Evolutionary conservation across 2,888 invertebrate species (phyloP), one percentile per base, ranked within the genome.

Genomic region (Hipparchia sbordonii): DNA sequence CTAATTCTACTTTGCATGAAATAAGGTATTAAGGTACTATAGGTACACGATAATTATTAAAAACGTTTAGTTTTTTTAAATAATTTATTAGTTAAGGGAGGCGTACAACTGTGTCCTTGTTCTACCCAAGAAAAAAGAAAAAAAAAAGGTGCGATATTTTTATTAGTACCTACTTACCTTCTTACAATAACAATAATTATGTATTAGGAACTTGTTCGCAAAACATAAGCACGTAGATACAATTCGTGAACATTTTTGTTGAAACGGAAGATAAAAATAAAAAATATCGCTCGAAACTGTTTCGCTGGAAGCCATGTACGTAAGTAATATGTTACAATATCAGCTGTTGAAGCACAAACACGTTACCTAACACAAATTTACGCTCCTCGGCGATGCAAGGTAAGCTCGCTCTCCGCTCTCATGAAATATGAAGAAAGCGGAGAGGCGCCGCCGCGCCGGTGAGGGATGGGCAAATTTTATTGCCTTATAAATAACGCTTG

Each of bases 391-490:
- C 72, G 70, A 65, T 60, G 66, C 57, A 56, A 70, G 72, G 72
- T 74, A 72, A 76, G 76, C 74, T 66, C 39, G 39, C 39, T 39
- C 39, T 39, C 8, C 56, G 68, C 68, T 61, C 72, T 76, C 74
- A 74, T 76, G 74, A 76, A 76, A 76, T 74, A 76, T 76, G 76
- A 76, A 76, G 74, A 74, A 76, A 74, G 65, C 70, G 72, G 74
- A 67, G 56, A 72, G 65, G 52, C 39, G 39, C 39, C 39, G 48
- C 7, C 74, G 52, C 70, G 62, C 71, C 74, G 52, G 52, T 74
- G 72, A 72, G 69, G 72, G 74, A 74, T 74, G 74, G 72, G 71
- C 74, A 76, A 72, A 74, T 74, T 74, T 76, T 76, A 76, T 76
- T 74, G 74, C 76, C 72, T 61, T 74, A 76, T 74, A 76, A 76